phyloP scores from a whole-genome alignment of 2,888 invertebrate genomes.

The Athetis lepigone region DNA sequence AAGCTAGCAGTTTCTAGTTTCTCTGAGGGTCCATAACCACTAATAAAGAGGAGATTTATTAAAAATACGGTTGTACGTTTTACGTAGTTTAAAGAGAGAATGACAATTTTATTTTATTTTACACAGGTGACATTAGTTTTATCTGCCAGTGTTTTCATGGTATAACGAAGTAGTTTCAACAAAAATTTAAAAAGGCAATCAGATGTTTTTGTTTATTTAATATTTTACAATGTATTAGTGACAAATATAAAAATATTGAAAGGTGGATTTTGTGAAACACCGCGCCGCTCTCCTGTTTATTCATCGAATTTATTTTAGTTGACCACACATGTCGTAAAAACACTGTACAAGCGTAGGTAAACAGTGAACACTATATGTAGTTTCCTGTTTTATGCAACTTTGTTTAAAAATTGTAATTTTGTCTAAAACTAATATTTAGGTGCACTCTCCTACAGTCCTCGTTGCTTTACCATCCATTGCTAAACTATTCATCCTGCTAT shows the following conservation, averaged over 20 bases:
- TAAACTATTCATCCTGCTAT: neutral
- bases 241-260: slow-evolving; percentile 29
- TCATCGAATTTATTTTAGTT: slow-evolving; percentile 31
- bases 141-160: neutral
- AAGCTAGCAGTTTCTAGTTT: too few species aligned
- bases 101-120: too few species aligned
- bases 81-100: too few species aligned
- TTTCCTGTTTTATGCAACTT: neutral
- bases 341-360: neutral
- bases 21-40: too few species aligned
- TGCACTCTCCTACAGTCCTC: too few species aligned
- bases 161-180: neutral
- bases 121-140: too few species aligned
- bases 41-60: too few species aligned
- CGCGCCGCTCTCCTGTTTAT: slow-evolving; percentile 10
- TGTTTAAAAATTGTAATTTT: too few species aligned
- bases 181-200: neutral
- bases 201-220: slow-evolving; percentile 18
- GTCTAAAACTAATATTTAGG: too few species aligned
- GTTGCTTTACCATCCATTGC: neutral
- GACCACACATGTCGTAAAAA: slow-evolving; percentile 16
- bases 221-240: slow-evolving; percentile 41
- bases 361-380: neutral
- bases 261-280: slow-evolving; percentile 16
- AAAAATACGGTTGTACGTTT: too few species aligned